These are phyloP conservation scores for Callimorpha dominula DNA, from an alignment of 2,888 invertebrate genomes.

Conservation along the genomic window DNA sequence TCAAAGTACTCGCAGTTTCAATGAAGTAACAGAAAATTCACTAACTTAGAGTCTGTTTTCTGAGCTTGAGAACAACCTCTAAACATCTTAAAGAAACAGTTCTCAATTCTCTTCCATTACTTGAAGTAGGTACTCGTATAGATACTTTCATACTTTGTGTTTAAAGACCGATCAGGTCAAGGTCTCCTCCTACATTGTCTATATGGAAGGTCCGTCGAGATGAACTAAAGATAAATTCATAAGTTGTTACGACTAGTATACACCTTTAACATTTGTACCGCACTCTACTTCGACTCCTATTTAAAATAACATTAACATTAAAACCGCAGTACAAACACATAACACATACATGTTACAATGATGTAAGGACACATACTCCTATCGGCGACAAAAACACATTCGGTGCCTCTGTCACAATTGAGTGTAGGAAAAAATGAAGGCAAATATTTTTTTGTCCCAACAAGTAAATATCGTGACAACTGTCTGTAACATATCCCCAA, in stretches of 20 bases:
- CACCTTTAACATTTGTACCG: background rate
- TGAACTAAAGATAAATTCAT: background rate
- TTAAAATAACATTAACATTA: background rate
- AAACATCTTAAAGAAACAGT: too few relatives aligned
- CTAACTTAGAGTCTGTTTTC: too few relatives aligned
- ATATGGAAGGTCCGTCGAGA: background rate
- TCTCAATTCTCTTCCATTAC: too few relatives aligned
- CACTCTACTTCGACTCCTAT: background rate
- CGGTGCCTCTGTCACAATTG: conserved; percentile 33
- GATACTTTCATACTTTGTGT: too few relatives aligned
- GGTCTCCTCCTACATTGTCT: background rate
- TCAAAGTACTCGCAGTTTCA: too few relatives aligned
- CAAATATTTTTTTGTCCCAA: conserved; percentile 45
- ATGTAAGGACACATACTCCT: conserved; percentile 11
- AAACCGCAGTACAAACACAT: background rate
- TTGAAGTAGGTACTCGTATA: too few relatives aligned
- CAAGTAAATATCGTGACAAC: conserved; percentile 49
- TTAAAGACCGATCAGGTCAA: background rate
- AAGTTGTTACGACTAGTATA: background rate
- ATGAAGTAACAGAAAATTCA: too few relatives aligned
- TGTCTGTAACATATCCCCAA: conserved; percentile 55
- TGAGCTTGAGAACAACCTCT: too few relatives aligned
- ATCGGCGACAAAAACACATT: conserved; percentile 28
- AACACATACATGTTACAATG: conserved; percentile 20
- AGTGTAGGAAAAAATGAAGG: conserved; percentile 43